Base-by-base conservation (phyloP, 2,113 vertebrate genomes). In the Ceyx margarethae region DNA sequence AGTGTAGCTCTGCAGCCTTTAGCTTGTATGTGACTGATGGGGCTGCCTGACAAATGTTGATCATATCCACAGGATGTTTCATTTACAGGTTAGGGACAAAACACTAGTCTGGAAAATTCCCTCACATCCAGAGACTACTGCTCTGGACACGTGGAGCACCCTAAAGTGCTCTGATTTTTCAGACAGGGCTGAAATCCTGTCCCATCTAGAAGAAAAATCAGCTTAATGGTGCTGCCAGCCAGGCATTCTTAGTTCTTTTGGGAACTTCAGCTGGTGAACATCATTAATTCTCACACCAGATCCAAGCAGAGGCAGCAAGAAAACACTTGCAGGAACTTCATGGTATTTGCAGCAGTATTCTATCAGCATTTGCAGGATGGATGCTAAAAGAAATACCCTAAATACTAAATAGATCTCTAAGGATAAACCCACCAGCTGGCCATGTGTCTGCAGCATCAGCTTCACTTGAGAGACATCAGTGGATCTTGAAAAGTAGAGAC, bases 1-100 rank as follows among this genome's bases (percentile, higher is more conserved):
- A 74, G 81, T 40, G 43, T 60, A 54, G 72, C 28, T 82, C 71
- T 94, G 78, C 18, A 80, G 90, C 89, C 89, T 90, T 92, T 75
- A 75, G 84, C 66, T 74, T 17, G 0, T 60, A 31, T 65, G 81
- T 50, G 67, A 87, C 62, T 76, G 81, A 81, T 74, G 76, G 64
- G 68, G 13, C 50, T 80, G 78, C 20, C 64, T 71, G 66, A 80
- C 75, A 88, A 76, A 69, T 13, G 50, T 14, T 85, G 78, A n/a
- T 85, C 66, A 60, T 35, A 91, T 62, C 62, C 87, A 82, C 46
- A 77, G 78, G 87, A 91, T 73, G 46, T 56, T 85, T 85, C 56
- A 60, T 76, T 85, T 79, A 48, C 68, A 87, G 3, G 0, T n/a
- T 29, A 51, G 50, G 66, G 78, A 66, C 73, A 76, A 81, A 82